Conservation (phyloP, 2,797 vertebrate species). For the Girardinus metallicus region DNA sequence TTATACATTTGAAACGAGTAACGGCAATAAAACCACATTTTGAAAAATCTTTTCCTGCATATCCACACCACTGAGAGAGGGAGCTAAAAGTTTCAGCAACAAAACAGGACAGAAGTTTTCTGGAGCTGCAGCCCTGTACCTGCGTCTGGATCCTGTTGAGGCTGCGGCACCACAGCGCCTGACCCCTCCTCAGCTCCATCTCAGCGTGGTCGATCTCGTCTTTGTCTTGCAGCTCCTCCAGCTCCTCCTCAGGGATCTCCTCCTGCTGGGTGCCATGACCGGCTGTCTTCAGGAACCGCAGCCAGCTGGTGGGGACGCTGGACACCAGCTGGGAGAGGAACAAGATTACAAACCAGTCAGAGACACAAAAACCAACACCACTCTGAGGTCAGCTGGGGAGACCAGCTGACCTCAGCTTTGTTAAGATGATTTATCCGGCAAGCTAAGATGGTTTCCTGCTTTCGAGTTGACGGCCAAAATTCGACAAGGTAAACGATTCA, state of each 20-base stretch:
- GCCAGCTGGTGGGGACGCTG: slow-evolving; percentile 90
- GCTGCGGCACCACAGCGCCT: slow-evolving; percentile 96
- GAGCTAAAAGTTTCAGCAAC: not conserved
- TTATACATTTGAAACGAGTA: not conserved
- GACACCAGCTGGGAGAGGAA: slow-evolving; percentile 86
- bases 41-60: not conserved
- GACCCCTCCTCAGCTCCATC: slow-evolving; percentile 91
- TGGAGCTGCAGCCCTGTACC: slow-evolving; percentile 73
- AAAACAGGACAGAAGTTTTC: not conserved
- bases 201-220: slow-evolving; percentile 97
- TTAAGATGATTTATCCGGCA: not conserved
- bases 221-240: slow-evolving; percentile 87
- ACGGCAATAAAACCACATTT: not conserved
- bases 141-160: slow-evolving; percentile 97
- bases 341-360: slow-evolving; percentile 2
- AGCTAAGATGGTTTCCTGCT: not conserved
- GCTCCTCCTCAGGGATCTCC: slow-evolving; percentile 91
- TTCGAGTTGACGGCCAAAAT: not conserved
- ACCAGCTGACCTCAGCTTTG: not conserved
- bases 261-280: slow-evolving; percentile 93
- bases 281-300: slow-evolving; percentile 95
- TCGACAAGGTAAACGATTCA: not conserved
- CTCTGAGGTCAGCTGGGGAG: not conserved
- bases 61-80: not conserved
- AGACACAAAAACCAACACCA: not conserved